Conservation (phyloP, 2,888 invertebrate species). For the Diaprepes abbreviatus region DNA sequence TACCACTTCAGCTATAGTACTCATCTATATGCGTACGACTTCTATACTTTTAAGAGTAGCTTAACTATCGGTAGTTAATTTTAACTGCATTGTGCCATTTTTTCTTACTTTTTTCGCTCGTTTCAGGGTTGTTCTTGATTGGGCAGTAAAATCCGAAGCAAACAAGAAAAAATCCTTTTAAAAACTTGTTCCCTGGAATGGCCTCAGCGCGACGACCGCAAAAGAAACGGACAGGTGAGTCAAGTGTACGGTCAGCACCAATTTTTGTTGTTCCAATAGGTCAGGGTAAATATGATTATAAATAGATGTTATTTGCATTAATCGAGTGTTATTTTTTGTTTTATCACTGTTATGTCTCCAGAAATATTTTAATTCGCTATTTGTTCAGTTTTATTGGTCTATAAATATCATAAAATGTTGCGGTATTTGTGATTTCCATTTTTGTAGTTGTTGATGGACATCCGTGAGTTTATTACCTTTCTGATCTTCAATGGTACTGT, state of each 20-base stretch:
- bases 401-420: too few relatives aligned
- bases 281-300: too few relatives aligned
- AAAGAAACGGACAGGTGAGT: conserved; percentile 46
- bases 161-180: conserved; percentile 9
- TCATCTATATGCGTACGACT: not conserved
- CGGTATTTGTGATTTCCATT: too few relatives aligned
- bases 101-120: conserved; percentile 5
- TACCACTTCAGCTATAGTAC: not conserved
- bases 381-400: too few relatives aligned
- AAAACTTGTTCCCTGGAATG: conserved; percentile 43
- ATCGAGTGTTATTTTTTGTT: too few relatives aligned
- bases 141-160: conserved; percentile 6
- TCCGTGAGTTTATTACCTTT: too few relatives aligned
- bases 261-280: too few relatives aligned
- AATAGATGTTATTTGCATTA: too few relatives aligned
- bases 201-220: conserved; percentile 34
- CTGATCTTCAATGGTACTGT: too few relatives aligned
- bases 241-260: not conserved
- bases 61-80: not conserved
- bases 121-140: conserved; percentile 14
- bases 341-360: too few relatives aligned
- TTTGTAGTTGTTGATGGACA: too few relatives aligned
- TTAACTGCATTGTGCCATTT: not conserved
- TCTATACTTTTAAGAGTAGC: not conserved
- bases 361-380: too few relatives aligned